A percentile compares a stretch with the other conserved stretches of the same genome.
phyloP scores from a whole-genome alignment of 2,888 invertebrate genomes.

The Pollenia labialis region DNA sequence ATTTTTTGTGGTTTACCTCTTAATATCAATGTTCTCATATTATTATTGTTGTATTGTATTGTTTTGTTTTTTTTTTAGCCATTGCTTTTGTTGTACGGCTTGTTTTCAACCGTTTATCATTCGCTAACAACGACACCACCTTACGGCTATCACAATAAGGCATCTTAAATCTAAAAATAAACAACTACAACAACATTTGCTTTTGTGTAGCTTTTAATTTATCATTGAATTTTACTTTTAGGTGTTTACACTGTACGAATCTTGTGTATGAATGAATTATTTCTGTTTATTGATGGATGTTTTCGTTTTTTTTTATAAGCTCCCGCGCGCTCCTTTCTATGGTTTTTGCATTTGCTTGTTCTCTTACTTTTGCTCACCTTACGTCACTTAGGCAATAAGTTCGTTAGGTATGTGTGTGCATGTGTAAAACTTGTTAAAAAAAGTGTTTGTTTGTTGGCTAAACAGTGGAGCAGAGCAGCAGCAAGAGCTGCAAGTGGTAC shows the following conservation, averaged over 20 bases:
- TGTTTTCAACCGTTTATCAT: conserved; percentile 67
- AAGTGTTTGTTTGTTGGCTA: conserved; percentile 32
- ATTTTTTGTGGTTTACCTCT: conserved; percentile 61
- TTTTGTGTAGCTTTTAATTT: conserved; percentile 20
- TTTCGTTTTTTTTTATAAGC: conserved; percentile 33
- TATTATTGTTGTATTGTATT: conserved; percentile 39
- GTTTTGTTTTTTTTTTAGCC: conserved; percentile 29
- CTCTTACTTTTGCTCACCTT: conserved; percentile 50
- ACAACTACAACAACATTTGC: conserved; percentile 18
- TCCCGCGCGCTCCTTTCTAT: conserved; percentile 48
- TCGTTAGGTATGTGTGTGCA: conserved; percentile 28
- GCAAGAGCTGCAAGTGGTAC: conserved; percentile 45
- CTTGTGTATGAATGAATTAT: conserved; percentile 64
- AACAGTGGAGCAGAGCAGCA: conserved; percentile 51
- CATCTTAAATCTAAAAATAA: conserved; percentile 51
- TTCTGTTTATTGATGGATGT: conserved; percentile 69
- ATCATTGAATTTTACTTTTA: conserved; percentile 33
- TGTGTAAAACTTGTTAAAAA: conserved; percentile 25
- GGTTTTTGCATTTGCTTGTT: conserved; percentile 42
- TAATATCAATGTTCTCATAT: conserved; percentile 60
- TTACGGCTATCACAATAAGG: conserved; percentile 52
- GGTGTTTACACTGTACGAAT: conserved; percentile 16
- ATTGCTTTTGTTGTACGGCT: conserved; percentile 52
- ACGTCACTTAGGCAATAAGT: conserved; percentile 41
- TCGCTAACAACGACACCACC: conserved; percentile 71